A percentile compares a stretch with the other conserved stretches of the same genome.
Conservation (phyloP, 2,888 invertebrate species). For the Hemicrepidius hirtus region DNA sequence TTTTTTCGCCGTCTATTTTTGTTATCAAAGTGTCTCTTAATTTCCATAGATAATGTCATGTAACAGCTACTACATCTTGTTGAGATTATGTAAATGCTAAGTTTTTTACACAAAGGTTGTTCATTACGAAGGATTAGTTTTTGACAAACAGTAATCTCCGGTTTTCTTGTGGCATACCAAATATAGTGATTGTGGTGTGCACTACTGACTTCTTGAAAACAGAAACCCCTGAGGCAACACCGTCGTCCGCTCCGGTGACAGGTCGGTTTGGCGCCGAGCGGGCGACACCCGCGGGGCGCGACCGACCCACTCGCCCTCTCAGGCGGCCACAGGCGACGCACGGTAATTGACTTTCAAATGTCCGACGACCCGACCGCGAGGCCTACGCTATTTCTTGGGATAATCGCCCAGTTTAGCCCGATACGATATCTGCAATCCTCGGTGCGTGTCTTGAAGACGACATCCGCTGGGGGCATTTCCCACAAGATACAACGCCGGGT, state of each 20-base stretch:
- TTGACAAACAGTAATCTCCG: background rate
- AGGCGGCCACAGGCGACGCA: conserved; percentile 58
- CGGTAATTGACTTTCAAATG: conserved; percentile 66
- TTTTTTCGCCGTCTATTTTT: too few relatives aligned
- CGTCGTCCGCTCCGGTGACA: conserved; percentile 53
- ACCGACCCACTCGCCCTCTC: conserved; percentile 67
- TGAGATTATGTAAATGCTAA: too few relatives aligned
- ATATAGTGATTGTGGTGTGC: conserved; percentile 9
- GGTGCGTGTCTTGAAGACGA: conserved; percentile 29
- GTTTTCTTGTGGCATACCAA: background rate
- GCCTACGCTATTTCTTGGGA: conserved; percentile 52
- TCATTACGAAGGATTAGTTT: too few relatives aligned
- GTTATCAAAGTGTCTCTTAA: too few relatives aligned
- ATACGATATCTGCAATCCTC: conserved; percentile 40
- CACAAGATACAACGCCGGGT: conserved; percentile 27
- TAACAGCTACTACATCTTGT: too few relatives aligned
- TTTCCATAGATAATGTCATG: too few relatives aligned
- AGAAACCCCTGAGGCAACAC: conserved; percentile 31
- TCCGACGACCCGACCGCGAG: conserved; percentile 56
- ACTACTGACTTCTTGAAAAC: conserved; percentile 15
- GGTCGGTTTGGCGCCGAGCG: conserved; percentile 65
- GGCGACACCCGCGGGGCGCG: conserved; percentile 64
- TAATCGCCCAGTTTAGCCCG: conserved; percentile 43
- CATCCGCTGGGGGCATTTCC: conserved; percentile 37
- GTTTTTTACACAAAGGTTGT: too few relatives aligned